A percentile compares a stretch with the other conserved stretches of the same genome.
Evolutionary conservation across 2,797 vertebrate species (phyloP).

Genomic region (Enteromius radiatus): DNA sequence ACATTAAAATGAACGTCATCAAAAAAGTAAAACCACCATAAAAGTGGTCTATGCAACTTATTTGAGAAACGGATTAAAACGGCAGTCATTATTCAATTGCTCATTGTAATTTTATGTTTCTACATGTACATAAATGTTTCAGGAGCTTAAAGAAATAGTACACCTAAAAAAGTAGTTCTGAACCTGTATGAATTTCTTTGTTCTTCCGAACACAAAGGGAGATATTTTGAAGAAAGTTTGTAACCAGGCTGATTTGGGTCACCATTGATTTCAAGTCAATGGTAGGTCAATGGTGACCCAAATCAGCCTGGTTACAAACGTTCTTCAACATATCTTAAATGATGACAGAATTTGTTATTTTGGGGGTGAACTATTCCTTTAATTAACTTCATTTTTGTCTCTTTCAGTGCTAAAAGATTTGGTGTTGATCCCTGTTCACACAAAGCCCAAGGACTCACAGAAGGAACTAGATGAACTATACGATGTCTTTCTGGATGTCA

Average conservation of each 20-base stretch:
- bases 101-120: not conserved
- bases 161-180: too few species aligned
- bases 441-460: slow-evolving; percentile 65
- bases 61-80: not conserved
- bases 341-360: too few species aligned
- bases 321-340: too few species aligned
- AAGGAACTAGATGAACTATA: slow-evolving; percentile 77
- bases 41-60: not conserved
- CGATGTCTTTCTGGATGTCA: slow-evolving; percentile 69
- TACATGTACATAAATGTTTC: not conserved
- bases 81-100: not conserved
- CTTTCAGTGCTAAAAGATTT: slow-evolving; percentile 71
- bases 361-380: too few species aligned
- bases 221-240: too few species aligned
- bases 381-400: not conserved
- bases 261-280: too few species aligned
- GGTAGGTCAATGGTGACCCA: too few species aligned
- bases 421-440: slow-evolving; percentile 74
- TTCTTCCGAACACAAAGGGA: too few species aligned
- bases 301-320: too few species aligned
- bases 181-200: too few species aligned
- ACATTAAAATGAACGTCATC: not conserved
- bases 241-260: too few species aligned
- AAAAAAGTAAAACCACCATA: not conserved
- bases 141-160: too few species aligned